Percentiles rank a stretch among this genome's conserved stretches.
These are phyloP conservation scores for Limnothrissa miodon DNA, from an alignment of 2,113 vertebrate genomes.

Conservation along the genomic window DNA sequence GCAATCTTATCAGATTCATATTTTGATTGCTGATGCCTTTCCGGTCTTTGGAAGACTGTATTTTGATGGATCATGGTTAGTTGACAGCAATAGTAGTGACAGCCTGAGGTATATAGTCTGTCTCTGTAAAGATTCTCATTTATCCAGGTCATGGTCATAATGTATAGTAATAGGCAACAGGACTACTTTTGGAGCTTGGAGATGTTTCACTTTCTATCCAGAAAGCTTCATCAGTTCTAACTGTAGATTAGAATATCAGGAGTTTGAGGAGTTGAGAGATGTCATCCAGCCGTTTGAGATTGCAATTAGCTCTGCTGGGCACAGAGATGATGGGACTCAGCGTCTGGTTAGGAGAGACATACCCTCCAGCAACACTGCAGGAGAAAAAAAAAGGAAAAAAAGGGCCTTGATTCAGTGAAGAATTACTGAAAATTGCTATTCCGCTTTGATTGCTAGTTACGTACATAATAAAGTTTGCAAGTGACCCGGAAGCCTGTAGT, in stretches of 20 bases:
- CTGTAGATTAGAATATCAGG: too few relatives aligned
- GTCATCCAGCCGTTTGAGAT: conserved; percentile 2
- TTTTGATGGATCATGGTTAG: background rate
- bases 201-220: too few relatives aligned
- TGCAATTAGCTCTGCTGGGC: background rate
- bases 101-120: conserved; percentile 4
- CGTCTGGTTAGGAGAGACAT: background rate
- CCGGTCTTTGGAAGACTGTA: background rate
- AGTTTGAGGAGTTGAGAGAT: background rate
- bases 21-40: background rate
- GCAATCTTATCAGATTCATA: background rate
- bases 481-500: too few relatives aligned
- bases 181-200: too few relatives aligned
- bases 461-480: background rate
- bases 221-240: too few relatives aligned
- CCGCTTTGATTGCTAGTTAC: background rate
- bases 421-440: background rate
- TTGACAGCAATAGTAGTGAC: conserved; percentile 1
- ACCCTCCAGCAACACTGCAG: background rate
- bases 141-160: too few relatives aligned
- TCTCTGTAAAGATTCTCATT: too few relatives aligned
- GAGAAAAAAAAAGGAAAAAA: background rate
- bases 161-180: too few relatives aligned
- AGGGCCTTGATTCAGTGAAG: background rate
- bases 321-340: background rate